Evolutionary conservation across 2,888 invertebrate genomes (phyloP).

Genomic region (Polyommatus iphigenia): DNA sequence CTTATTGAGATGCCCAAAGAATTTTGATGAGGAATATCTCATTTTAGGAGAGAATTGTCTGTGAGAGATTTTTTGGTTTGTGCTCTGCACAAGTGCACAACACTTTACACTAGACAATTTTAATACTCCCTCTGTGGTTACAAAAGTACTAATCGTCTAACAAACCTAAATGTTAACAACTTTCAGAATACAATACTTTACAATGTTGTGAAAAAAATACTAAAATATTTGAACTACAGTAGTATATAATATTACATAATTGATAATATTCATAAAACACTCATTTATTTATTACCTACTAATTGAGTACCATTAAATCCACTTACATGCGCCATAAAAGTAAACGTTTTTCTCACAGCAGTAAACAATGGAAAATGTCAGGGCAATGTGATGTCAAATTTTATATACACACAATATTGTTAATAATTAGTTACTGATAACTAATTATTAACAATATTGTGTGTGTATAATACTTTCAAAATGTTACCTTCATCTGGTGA

Average conservation of each 20-base stretch:
- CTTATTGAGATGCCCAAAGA: not conserved
- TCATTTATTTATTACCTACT: slow-evolving; percentile 4
- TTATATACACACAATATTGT: not conserved
- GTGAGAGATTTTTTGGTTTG: not conserved
- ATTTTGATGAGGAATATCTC: not conserved
- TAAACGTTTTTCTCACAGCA: slow-evolving; percentile 20
- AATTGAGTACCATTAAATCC: not conserved
- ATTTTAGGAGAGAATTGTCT: not conserved
- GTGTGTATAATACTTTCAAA: too few species aligned
- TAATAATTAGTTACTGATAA: not conserved
- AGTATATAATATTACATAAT: not conserved
- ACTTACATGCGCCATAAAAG: not conserved
- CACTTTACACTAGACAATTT: too few species aligned
- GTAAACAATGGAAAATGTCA: slow-evolving; percentile 10
- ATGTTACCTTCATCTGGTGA: too few species aligned
- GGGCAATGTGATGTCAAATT: not conserved
- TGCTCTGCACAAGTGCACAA: too few species aligned
- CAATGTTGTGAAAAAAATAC: too few species aligned
- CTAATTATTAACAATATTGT: too few species aligned
- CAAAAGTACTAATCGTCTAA: too few species aligned
- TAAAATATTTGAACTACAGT: too few species aligned
- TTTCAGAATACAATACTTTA: too few species aligned
- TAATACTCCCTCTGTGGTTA: too few species aligned
- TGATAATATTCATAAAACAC: not conserved
- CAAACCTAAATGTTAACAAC: too few species aligned